phyloP scores from a whole-genome alignment of 2,888 invertebrate species.

The Microdon myrmicae region DNA sequence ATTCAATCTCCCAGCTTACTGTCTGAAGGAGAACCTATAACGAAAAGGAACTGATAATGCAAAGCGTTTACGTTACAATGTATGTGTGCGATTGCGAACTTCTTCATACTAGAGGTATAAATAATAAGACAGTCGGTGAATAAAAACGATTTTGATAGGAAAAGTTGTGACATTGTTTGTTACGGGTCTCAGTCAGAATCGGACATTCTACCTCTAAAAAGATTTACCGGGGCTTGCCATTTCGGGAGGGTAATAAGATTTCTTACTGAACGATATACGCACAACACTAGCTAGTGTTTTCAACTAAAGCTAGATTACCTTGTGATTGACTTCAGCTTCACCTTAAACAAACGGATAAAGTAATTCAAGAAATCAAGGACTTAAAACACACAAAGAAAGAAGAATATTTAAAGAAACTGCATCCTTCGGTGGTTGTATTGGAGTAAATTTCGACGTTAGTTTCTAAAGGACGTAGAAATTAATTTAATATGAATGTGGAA shows the following conservation, averaged over 20 bases:
- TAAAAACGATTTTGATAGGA: conserved; percentile 47
- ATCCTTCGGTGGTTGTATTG: no score
- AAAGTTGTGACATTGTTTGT: conserved; percentile 40
- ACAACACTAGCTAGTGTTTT: no score
- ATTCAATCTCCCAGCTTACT: conserved; percentile 24
- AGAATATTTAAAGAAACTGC: no score
- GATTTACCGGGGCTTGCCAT: conserved; percentile 41
- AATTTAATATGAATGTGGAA: no score
- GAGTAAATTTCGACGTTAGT: no score
- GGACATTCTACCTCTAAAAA: conserved; percentile 39
- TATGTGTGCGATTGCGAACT: conserved; percentile 41
- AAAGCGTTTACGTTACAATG: conserved; percentile 22
- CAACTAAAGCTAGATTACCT: no score
- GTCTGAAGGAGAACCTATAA: conserved; percentile 35
- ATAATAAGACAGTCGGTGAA: conserved; percentile 45
- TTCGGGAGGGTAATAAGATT: conserved; percentile 26
- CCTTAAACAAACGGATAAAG: no score
- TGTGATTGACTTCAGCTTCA: no score
- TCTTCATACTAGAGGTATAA: conserved; percentile 47
- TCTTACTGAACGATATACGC: no score
- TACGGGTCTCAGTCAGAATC: conserved; percentile 36
- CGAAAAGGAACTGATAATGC: conserved; percentile 37
- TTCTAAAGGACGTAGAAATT: no score
- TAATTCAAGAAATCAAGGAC: no score
- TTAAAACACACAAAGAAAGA: no score